Conservation (phyloP, 2,797 vertebrate species). For the Heliangelus exortis region DNA sequence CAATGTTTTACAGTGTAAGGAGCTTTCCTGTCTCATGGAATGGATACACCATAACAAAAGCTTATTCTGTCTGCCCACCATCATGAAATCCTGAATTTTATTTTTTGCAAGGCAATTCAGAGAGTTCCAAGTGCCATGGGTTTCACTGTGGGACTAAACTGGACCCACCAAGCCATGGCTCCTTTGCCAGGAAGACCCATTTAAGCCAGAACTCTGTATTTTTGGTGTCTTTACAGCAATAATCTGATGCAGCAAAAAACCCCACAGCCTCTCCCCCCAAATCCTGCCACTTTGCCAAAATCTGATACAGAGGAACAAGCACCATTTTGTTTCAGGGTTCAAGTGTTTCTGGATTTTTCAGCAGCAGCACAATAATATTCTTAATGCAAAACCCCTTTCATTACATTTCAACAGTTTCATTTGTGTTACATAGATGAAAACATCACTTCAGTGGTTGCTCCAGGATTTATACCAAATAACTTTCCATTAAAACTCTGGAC, state of each 20-base stretch:
- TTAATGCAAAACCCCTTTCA: background rate
- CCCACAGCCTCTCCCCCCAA: background rate
- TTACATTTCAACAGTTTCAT: background rate
- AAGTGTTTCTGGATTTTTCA: background rate
- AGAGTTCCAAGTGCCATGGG: background rate
- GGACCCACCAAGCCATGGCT: background rate
- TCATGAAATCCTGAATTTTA: background rate
- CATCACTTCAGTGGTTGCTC: background rate
- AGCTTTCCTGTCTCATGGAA: background rate
- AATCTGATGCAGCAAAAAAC: fast-evolving
- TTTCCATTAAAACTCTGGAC: background rate
- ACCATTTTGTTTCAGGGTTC: background rate
- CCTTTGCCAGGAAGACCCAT: background rate
- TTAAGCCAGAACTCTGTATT: background rate
- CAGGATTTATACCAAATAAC: background rate
- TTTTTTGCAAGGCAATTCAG: background rate
- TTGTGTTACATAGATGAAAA: background rate
- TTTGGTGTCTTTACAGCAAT: background rate
- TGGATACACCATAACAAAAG: background rate
- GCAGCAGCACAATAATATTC: background rate
- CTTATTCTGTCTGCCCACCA: background rate
- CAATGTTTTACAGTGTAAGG: background rate
- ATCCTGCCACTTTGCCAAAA: background rate
- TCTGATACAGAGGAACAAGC: background rate
- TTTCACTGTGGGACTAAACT: background rate